These are phyloP conservation scores for Drosophila hydei DNA, from an alignment of 1,140 invertebrate species.

Conservation along the genomic window DNA sequence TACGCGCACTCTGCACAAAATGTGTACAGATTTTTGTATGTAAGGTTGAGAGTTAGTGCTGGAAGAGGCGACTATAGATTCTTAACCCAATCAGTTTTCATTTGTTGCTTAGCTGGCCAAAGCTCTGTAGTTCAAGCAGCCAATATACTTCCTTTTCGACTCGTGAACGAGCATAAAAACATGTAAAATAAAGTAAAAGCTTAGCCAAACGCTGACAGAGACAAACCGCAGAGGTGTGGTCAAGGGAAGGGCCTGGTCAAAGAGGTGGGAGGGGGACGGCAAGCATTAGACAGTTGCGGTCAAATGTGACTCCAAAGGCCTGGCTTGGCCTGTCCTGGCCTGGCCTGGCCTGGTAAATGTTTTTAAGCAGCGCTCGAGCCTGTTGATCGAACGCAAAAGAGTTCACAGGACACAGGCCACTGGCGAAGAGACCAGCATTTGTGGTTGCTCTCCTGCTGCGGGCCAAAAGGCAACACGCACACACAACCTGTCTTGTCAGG, in stretches of 20 bases:
- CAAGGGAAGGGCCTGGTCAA: too few species aligned
- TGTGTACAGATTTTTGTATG: too few species aligned
- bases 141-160: too few species aligned
- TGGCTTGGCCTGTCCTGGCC: too few species aligned
- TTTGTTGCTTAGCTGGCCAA: neutral
- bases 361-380: constrained; percentile 60
- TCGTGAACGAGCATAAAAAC: too few species aligned
- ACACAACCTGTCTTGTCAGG: neutral
- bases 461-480: constrained; percentile 16
- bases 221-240: constrained; percentile 16
- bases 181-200: neutral
- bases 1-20: too few species aligned
- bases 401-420: constrained; percentile 2
- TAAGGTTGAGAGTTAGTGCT: too few species aligned
- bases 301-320: constrained; percentile 18
- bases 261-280: neutral
- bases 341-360: constrained; percentile 40
- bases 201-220: constrained; percentile 22
- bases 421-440: constrained; percentile 17
- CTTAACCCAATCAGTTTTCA: too few species aligned
- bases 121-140: too few species aligned
- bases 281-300: constrained; percentile 65
- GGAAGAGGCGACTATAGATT: too few species aligned
- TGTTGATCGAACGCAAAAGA: constrained; percentile 59
- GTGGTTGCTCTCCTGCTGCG: constrained; percentile 21